A percentile compares a stretch with the other conserved stretches of the same genome.
Conservation (phyloP, 2,113 vertebrate genomes). For the Dasyornis broadbenti region DNA sequence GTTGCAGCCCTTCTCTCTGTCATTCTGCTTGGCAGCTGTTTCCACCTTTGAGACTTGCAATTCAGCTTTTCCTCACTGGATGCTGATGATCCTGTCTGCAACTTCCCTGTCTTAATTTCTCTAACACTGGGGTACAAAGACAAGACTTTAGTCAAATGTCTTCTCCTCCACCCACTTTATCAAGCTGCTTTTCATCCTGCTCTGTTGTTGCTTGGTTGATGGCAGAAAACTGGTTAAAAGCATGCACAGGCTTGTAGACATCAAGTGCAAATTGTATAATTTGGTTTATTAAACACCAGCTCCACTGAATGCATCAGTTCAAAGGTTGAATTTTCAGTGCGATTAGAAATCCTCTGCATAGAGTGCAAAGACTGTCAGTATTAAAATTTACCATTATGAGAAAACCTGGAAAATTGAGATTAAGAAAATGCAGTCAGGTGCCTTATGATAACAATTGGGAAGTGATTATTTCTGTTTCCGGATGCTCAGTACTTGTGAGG, state of each 20-base stretch:
- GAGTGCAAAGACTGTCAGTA: background rate
- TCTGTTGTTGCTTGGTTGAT: background rate
- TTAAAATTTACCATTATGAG: background rate
- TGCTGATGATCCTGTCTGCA: background rate
- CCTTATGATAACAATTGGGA: background rate
- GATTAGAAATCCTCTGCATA: background rate
- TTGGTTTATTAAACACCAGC: background rate
- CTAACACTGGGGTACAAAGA: background rate
- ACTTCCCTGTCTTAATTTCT: background rate
- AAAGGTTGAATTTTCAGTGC: background rate
- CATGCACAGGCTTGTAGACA: background rate
- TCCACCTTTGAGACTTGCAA: background rate
- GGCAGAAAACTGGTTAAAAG: background rate
- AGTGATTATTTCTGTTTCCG: background rate
- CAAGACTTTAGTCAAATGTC: background rate
- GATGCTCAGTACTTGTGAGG: background rate
- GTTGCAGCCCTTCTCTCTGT: background rate
- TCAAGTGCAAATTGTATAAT: background rate
- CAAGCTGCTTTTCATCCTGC: background rate
- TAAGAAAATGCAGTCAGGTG: background rate
- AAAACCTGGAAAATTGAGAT: background rate
- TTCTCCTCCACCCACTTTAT: background rate
- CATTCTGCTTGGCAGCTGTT: background rate
- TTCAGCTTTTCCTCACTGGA: background rate
- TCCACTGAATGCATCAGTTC: background rate